Base-by-base conservation (phyloP, 2,113 vertebrate species). In the Varanus komodoensis region DNA sequence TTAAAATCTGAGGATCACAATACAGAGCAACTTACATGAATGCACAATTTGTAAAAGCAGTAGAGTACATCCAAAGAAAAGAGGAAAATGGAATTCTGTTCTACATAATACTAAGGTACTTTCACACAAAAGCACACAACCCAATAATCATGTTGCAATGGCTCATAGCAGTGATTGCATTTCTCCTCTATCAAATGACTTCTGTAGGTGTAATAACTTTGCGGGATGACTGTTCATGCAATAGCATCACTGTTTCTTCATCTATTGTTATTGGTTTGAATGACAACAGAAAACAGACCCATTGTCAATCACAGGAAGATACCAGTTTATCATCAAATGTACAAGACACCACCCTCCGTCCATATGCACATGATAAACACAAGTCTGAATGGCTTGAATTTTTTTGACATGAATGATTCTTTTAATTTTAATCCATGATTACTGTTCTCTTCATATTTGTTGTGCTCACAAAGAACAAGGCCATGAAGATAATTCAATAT, bases 131-230 rank as follows among this genome's bases (percentile, higher is more conserved):
- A 74, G 64, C n/a, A 73, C 7, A 25, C 61, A 79, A 44, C n/a
- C 15, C 29, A 69, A 75, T 89, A 44, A 48, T 29, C 80, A 0
- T 80, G 69, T 92, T 6, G 34, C 92, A 87, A 12, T 89, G 25
- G 14, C 32, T 4, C 75, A 17, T 6, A 67, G 4, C 68, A 89
- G 89, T 57, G 0, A 69, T 29, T 86, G 69, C 52, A 67, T 89
- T 94, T 94, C 81, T 93, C 3, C 14, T 91, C 77, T 80, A 38
- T n/a, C 90, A 88, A 93, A 90, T 80, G 2, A 68, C 48, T 91
- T 91, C 38, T 12, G 6, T 88, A 84, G 67, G 68, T 84, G 34
- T 15, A 89, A 88, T 85, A 44, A 92, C 71, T 71, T 87, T 75
- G 3, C 84, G 75, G 87, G 81, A 88, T 91, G 8, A 32, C 64